These are phyloP conservation scores for Ptilonorhynchus violaceus DNA, from an alignment of 2,113 vertebrate species.

Conservation along the genomic window DNA sequence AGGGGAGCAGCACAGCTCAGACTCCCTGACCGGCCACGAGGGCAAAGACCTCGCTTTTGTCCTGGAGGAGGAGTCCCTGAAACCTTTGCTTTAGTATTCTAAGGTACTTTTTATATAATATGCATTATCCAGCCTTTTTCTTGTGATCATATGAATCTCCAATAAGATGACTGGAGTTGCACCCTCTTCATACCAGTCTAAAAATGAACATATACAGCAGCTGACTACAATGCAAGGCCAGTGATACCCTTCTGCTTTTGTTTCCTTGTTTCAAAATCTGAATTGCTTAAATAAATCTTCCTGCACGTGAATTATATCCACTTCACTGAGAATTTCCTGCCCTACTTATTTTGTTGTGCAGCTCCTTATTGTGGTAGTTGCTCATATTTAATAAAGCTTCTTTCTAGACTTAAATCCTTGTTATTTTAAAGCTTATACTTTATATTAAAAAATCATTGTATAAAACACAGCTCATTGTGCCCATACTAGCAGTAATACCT, in stretches of 20 bases:
- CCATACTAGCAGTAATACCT: background rate
- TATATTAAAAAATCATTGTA: background rate
- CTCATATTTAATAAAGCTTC: conserved; percentile 11
- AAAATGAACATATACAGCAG: background rate
- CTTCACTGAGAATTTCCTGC: conserved; percentile 53
- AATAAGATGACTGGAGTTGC: background rate
- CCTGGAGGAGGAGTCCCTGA: background rate
- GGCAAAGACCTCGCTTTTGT: background rate
- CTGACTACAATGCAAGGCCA: background rate
- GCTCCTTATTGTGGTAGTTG: background rate
- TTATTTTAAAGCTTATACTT: background rate
- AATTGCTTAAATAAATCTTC: background rate
- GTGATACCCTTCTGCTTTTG: background rate
- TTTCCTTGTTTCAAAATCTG: background rate
- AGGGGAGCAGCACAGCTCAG: background rate
- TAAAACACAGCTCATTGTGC: background rate
- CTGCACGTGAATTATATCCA: conserved; percentile 13
- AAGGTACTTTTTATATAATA: background rate
- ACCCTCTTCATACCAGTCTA: background rate
- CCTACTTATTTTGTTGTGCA: conserved; percentile 38
- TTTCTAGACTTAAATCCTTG: background rate
- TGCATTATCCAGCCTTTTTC: background rate
- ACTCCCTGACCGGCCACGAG: background rate
- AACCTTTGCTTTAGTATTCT: background rate
- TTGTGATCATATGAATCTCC: background rate